phyloP scores from a whole-genome alignment of 2,797 vertebrate genomes.

The Propithecus deckenii region DNA sequence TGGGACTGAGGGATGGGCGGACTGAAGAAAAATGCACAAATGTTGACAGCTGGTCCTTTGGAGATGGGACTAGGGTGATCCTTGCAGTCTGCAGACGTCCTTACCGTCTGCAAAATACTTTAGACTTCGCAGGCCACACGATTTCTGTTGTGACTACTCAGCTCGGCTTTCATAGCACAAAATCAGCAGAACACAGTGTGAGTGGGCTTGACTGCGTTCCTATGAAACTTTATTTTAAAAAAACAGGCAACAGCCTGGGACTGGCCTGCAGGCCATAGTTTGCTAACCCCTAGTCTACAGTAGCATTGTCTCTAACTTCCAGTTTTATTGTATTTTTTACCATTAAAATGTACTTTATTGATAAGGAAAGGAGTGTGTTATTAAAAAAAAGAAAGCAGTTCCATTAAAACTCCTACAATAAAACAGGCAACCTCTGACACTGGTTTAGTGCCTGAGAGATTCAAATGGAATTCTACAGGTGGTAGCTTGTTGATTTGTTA shows the following conservation, averaged over 20 bases:
- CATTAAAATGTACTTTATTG: background rate
- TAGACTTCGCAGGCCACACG: background rate
- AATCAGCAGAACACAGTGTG: background rate
- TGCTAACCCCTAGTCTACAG: background rate
- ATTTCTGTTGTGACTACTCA: background rate
- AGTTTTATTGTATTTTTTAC: background rate
- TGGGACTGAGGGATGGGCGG: background rate
- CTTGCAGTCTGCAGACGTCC: background rate
- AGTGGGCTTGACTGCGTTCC: background rate
- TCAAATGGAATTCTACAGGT: background rate
- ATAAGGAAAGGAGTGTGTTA: background rate
- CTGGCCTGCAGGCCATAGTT: background rate
- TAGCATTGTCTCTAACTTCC: background rate
- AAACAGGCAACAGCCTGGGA: background rate
- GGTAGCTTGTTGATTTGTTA: background rate
- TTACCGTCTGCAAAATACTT: background rate
- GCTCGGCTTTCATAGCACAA: background rate
- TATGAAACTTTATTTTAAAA: conserved; percentile 15
- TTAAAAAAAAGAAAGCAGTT: background rate
- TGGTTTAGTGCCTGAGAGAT: background rate
- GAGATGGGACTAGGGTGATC: background rate
- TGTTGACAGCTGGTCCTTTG: background rate
- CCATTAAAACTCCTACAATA: background rate
- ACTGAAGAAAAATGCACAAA: background rate
- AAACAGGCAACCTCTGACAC: background rate